phyloP scores from a whole-genome alignment of 2,113 vertebrate species.

The Cathartes aura region DNA sequence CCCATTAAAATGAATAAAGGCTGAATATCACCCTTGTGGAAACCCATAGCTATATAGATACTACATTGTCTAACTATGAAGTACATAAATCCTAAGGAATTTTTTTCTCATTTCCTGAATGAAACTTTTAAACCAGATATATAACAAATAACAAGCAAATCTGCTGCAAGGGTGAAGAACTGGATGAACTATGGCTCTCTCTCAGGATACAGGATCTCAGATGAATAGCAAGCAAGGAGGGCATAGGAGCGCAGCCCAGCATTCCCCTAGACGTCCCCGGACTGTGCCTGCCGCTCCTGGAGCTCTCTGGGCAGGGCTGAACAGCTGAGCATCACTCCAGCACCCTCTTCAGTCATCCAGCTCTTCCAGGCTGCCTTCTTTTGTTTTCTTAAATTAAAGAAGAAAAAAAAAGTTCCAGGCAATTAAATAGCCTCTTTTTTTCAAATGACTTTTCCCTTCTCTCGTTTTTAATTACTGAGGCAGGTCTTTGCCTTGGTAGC shows the following conservation, averaged over 20 bases:
- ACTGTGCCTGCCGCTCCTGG: rapidly evolving
- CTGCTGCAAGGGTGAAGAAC: not conserved
- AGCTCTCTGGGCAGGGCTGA: not conserved
- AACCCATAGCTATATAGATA: rapidly evolving
- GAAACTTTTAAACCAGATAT: not conserved
- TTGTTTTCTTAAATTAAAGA: not conserved
- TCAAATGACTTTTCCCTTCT: not conserved
- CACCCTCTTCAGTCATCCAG: not conserved
- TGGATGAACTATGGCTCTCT: not conserved
- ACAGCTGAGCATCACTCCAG: not conserved
- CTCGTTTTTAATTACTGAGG: not conserved
- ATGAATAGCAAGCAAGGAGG: rapidly evolving
- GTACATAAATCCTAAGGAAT: not conserved
- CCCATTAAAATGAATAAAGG: not conserved
- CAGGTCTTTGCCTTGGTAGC: not conserved
- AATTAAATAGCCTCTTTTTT: not conserved
- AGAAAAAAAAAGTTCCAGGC: not conserved
- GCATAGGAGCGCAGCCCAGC: rapidly evolving
- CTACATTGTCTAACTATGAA: not conserved
- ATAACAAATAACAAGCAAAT: not conserved
- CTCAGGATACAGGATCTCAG: not conserved
- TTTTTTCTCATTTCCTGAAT: not conserved
- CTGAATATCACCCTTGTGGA: not conserved
- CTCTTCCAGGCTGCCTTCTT: not conserved
- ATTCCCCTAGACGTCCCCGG: rapidly evolving